phyloP scores from a whole-genome alignment of 2,888 invertebrate species.

The Idaea dimidiata region DNA sequence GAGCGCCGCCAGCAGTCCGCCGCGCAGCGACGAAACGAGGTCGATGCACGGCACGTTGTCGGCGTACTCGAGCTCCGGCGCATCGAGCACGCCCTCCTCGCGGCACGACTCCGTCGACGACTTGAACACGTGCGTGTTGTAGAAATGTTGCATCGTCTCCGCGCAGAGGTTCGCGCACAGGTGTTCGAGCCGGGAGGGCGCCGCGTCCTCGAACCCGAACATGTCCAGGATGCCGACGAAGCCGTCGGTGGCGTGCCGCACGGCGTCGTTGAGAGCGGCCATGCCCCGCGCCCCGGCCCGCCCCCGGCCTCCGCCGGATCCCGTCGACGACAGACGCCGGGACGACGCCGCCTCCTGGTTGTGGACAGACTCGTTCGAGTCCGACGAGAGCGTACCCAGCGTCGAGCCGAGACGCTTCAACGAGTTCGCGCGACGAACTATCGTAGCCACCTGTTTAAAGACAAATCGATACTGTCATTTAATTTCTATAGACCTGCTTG shows the following conservation, averaged over 20 bases:
- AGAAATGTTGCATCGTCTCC: conserved; percentile 98
- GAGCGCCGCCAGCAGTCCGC: conserved; percentile 93
- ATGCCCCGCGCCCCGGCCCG: conserved; percentile 93
- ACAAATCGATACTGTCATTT: too few relatives aligned
- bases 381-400: conserved; percentile 92
- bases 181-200: conserved; percentile 94
- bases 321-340: conserved; percentile 91
- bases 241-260: conserved; percentile 95
- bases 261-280: conserved; percentile 95
- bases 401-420: conserved; percentile 92
- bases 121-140: conserved; percentile 98
- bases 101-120: conserved; percentile 95
- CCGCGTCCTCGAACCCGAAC: conserved; percentile 97
- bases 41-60: conserved; percentile 98
- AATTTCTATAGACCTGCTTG: too few relatives aligned
- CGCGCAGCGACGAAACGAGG: conserved; percentile 94
- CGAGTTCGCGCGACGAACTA: conserved; percentile 95
- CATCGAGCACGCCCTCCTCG: conserved; percentile 94
- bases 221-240: conserved; percentile 97
- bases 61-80: conserved; percentile 95
- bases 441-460: conserved; percentile 86
- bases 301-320: conserved; percentile 78
- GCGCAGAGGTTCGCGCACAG: conserved; percentile 97
- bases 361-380: conserved; percentile 95
- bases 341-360: conserved; percentile 92